Base-by-base conservation (phyloP, 2,113 vertebrate species). In the Dipodomys spectabilis region DNA sequence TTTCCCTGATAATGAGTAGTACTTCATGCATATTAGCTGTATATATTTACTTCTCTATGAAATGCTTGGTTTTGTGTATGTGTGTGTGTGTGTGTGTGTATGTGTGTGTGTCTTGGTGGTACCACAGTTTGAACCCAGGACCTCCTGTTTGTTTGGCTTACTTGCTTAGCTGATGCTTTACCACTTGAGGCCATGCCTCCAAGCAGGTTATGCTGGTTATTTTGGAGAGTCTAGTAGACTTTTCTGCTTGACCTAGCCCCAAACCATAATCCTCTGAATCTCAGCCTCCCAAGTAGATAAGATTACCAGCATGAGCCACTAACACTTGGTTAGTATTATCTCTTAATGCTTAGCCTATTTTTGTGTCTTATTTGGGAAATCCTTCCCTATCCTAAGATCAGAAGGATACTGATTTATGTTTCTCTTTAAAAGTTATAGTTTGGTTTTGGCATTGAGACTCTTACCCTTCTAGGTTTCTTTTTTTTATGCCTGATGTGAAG, bases 381-480 rank as follows among this genome's bases (percentile, higher is more conserved):
- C 44, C 7, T 79, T 71, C 60, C 20, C 2, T 49, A 53, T 74
- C 22, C 57, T 84, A 71, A 89, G 44, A 67, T 75, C 30, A 81
- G 60, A 84, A 94, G 81, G 69, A 88, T 65, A 75, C 28, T 78
- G 27, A 65, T 53, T 68, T 82, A 53, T 27, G 44, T 82, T 93
- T 91, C 81, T 25, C 49, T 82, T 72, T 91, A 90, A 93, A 91
- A 78, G 68, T 80, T 92, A 62, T n/a, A 45, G 23, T 84, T 83
- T 90, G 27, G 20, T 83, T 84, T 88, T 25, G 11, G 62, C 44
- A 71, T 69, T 30, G 69, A 93, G 86, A 49, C 19, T 65, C 23
- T 86, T 39, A 71, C 22, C n/a, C 6, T 45, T 91, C n/a, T 65
- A 49, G 28, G 79, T 80, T 64, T 25, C 7, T 39, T 39, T 83